Percentiles rank a stretch among this genome's conserved stretches.
phyloP scores from a whole-genome alignment of 1,140 invertebrate species.

The Ooceraea biroi region DNA sequence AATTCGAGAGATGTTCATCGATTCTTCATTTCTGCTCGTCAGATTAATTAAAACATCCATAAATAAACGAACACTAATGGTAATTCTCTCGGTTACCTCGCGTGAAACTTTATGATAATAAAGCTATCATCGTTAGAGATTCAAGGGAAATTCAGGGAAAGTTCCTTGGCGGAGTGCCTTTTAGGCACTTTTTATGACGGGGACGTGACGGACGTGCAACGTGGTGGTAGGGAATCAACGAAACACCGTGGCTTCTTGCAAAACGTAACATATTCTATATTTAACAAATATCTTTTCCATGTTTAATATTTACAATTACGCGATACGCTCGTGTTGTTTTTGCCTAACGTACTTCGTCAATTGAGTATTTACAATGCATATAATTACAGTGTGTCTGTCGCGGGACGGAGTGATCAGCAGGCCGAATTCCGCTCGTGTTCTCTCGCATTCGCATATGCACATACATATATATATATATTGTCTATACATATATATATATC shows the following conservation, averaged over 20 bases:
- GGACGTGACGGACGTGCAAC: not conserved
- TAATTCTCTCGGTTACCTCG: not conserved
- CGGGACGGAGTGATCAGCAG: slow-evolving; percentile 78
- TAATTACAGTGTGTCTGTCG: slow-evolving; percentile 79
- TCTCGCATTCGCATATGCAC: slow-evolving; percentile 37
- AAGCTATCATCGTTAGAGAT: not conserved
- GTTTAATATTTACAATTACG: slow-evolving; percentile 80
- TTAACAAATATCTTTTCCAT: slow-evolving; percentile 82
- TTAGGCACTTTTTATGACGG: not conserved
- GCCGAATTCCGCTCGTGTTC: slow-evolving; percentile 77
- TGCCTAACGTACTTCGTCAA: slow-evolving; percentile 70
- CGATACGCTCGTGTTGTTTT: slow-evolving; percentile 62
- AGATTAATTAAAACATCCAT: slow-evolving; percentile 4
- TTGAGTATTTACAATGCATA: slow-evolving; percentile 82
- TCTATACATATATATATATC: slow-evolving; percentile 18
- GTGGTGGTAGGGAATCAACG: not conserved
- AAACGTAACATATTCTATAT: slow-evolving; percentile 82
- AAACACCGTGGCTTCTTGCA: slow-evolving; percentile 72
- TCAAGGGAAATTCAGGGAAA: not conserved
- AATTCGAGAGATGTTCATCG: not conserved
- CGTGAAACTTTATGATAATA: not conserved
- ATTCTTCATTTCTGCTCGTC: not conserved
- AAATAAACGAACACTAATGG: not conserved
- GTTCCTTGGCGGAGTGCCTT: not conserved
- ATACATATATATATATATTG: slow-evolving; percentile 35